A percentile compares a stretch with the other conserved stretches of the same genome.
phyloP scores from a whole-genome alignment of 2,888 invertebrate genomes.

The Drosophila ustulata region DNA sequence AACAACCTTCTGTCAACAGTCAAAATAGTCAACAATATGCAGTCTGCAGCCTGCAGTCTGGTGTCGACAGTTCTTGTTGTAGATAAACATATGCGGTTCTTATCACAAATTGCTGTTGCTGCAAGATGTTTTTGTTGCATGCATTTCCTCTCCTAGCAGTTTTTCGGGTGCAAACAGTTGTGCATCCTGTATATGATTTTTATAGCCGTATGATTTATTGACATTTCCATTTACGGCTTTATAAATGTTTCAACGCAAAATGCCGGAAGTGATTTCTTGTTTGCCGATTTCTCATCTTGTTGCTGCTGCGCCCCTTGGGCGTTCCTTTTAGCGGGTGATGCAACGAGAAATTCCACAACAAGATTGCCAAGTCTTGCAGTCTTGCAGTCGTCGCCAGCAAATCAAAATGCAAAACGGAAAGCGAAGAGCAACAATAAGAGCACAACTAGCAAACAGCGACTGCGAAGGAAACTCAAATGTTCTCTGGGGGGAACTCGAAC shows the following conservation, averaged over 20 bases:
- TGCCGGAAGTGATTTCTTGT: conserved; percentile 79
- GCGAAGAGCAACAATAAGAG: conserved; percentile 25
- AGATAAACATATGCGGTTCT: conserved; percentile 32
- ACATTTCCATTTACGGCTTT: conserved; percentile 79
- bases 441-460: neutral
- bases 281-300: conserved; percentile 49
- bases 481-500: conserved; percentile 55
- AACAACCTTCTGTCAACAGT: conserved; percentile 12
- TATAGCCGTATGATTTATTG: conserved; percentile 73
- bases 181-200: conserved; percentile 73
- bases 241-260: conserved; percentile 79
- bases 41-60: conserved; percentile 7
- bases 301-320: conserved; percentile 15
- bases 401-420: conserved; percentile 76
- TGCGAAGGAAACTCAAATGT: conserved; percentile 51
- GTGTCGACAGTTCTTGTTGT: conserved; percentile 14
- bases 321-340: conserved; percentile 23
- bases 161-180: conserved; percentile 48
- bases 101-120: conserved; percentile 41
- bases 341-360: conserved; percentile 44
- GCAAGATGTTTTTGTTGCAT: conserved; percentile 30
- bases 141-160: conserved; percentile 49
- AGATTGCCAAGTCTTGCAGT: conserved; percentile 56
- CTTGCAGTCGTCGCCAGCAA: conserved; percentile 51
- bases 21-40: neutral